phyloP scores from a whole-genome alignment of 2,113 vertebrate species.

The Perca flavescens region DNA sequence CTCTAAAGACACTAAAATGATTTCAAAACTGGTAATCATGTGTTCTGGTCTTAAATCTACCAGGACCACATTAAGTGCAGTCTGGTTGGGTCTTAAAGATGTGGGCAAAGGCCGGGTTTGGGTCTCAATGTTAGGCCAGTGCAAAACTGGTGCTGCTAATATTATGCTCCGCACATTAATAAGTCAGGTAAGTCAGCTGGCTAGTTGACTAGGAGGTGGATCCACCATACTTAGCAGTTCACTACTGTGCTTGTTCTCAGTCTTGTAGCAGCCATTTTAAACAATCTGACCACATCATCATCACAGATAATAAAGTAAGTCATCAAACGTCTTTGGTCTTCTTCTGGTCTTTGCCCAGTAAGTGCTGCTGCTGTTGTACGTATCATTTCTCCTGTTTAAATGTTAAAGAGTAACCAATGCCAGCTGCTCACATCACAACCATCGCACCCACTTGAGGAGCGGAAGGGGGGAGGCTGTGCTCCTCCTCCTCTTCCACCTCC shows the following conservation, averaged over 20 bases:
- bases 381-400: slow-evolving; percentile 9
- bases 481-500: neutral
- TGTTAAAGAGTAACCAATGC: neutral
- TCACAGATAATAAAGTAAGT: neutral
- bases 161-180: too few species aligned
- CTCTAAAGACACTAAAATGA: too few species aligned
- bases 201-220: neutral
- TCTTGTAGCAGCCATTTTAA: neutral
- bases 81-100: too few species aligned
- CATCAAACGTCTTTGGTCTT: neutral
- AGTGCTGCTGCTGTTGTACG: neutral
- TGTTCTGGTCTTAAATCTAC: too few species aligned
- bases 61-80: too few species aligned
- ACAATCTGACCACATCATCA: neutral
- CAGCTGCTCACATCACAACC: neutral
- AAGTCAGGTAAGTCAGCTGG: too few species aligned
- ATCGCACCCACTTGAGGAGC: neutral
- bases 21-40: too few species aligned
- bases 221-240: neutral
- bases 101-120: too few species aligned
- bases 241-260: neutral
- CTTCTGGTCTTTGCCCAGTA: neutral
- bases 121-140: too few species aligned
- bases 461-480: neutral
- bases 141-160: too few species aligned